Evolutionary conservation across 2,888 invertebrate genomes (phyloP).

Genomic region (Drepanosiphum platanoidis): DNA sequence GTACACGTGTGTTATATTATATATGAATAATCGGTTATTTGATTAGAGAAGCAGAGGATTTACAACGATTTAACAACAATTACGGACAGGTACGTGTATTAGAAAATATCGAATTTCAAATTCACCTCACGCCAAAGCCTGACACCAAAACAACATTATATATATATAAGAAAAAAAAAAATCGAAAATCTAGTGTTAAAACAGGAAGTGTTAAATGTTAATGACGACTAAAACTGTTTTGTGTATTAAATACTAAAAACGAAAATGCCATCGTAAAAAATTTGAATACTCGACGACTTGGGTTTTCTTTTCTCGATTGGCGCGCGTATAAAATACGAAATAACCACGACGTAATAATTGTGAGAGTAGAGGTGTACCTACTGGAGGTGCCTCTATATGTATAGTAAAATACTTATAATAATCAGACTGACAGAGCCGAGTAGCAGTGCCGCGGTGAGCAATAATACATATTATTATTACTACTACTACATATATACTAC

Average conservation of each 20-base stretch:
- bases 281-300: not conserved
- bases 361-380: not conserved
- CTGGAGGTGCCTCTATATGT: not conserved
- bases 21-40: not conserved
- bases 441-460: not conserved
- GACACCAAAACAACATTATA: not conserved
- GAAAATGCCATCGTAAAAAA: not conserved
- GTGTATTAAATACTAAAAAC: not conserved
- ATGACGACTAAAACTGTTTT: not conserved
- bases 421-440: not conserved
- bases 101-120: conserved; percentile 18
- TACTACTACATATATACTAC: not conserved
- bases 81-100: not conserved
- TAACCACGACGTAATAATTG: not conserved
- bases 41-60: not conserved
- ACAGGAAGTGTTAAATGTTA: not conserved
- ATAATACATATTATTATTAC: not conserved
- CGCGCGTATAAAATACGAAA: not conserved
- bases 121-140: not conserved
- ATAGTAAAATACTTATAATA: not conserved
- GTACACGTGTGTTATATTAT: not conserved
- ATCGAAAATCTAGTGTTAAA: not conserved
- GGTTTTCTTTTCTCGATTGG: not conserved
- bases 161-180: not conserved
- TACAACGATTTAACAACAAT: not conserved